Evolutionary conservation across 2,797 vertebrate species (phyloP), one percentile per base, ranked within the genome.

Genomic region (Botia kubotai): DNA sequence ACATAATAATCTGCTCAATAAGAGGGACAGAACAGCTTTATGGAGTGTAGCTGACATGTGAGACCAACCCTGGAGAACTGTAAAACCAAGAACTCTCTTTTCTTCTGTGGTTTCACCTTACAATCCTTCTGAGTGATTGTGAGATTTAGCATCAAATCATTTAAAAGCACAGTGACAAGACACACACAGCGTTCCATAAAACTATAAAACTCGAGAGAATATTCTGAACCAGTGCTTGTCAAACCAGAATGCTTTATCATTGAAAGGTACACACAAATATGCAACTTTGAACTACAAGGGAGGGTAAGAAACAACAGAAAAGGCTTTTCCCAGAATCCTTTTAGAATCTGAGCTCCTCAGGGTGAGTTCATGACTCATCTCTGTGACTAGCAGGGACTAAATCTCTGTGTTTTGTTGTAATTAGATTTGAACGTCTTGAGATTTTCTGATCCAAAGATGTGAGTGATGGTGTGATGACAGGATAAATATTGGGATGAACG

Each of bases 1-100:
- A 88, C 89, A 92, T 91, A 93, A 93, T 93, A 94, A 93, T 93
- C 91, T 67, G 55, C 74, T 81, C 85, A 89, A 81, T 88, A 74
- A 85, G 85, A 84, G 77, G 76, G 83, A 83, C 91, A 90, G 91
- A 93, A 92, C 92, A 94, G 93, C 91, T 95, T 94, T 92, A 94
- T 93, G 92, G 92, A 89, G 93, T 94, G 94, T 92, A 94, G 90
- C 91, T 92, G 92, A 94, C 92, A 91, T 91, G 90, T 57, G 72
- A 80, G 78, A 86, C 79, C 79, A 82, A 77, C 82, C 73, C 79
- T 71, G 72, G 75, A 85, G 79, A 83, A 87, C 84, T 83, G 83
- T 79, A 84, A 83, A 86, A 85, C 72, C 36, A 84, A 78, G 82
- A 86, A 70, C 81, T 80, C 52, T 71, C 74, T 62, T 60, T 83